These are phyloP conservation scores for Mastomys natalensis DNA, from an alignment of 2,113 vertebrate species.

Conservation along the genomic window DNA sequence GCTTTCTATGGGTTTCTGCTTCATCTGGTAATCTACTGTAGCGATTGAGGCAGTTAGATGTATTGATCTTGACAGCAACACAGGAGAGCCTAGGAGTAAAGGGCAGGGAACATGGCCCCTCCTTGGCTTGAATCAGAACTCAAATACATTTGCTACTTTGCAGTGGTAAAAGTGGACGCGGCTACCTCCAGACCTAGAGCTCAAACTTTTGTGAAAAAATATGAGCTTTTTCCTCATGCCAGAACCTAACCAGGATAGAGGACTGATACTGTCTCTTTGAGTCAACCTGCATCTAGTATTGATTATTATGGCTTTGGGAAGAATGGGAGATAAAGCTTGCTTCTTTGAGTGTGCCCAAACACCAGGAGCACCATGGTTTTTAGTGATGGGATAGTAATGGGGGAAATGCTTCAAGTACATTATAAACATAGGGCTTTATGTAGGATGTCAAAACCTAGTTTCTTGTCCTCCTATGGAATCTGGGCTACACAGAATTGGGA, in stretches of 20 bases:
- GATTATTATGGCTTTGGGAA: neutral
- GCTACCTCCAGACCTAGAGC: neutral
- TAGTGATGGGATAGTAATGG: neutral
- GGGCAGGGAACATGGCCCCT: neutral
- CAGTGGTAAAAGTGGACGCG: neutral
- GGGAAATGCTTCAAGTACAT: neutral
- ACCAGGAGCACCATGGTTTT: neutral
- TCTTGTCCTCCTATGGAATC: neutral
- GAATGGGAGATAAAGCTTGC: neutral
- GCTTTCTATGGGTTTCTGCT: slow-evolving; percentile 36
- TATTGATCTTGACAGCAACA: neutral
- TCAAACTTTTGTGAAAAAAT: neutral
- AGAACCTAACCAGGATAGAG: neutral
- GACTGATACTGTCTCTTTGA: neutral
- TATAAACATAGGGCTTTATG: neutral
- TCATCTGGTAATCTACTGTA: neutral
- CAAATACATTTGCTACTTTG: neutral
- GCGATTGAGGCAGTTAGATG: neutral
- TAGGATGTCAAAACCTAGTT: neutral
- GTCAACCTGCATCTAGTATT: neutral
- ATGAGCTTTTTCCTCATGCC: neutral
- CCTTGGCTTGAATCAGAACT: neutral
- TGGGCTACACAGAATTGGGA: neutral
- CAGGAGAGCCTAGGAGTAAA: neutral
- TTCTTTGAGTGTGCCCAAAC: neutral